These are phyloP conservation scores for Lytechinus variegatus DNA, from an alignment of 35 echinoderm and acorn worm genomes.

Conservation along the genomic window DNA sequence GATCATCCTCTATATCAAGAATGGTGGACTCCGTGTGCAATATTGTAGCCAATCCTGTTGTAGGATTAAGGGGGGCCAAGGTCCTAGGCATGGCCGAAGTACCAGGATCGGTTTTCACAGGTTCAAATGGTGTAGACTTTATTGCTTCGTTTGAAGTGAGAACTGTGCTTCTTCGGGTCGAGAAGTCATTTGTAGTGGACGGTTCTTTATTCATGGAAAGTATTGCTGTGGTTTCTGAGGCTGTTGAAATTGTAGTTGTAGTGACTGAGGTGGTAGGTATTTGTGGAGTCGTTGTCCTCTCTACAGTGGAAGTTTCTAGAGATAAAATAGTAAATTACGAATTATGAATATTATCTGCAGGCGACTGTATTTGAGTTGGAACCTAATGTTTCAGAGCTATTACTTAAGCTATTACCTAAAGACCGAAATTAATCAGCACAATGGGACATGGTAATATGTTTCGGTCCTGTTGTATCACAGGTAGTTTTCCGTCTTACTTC, in stretches of 20 bases:
- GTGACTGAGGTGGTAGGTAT: background rate
- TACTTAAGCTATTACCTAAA: too few relatives aligned
- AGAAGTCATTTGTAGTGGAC: background rate
- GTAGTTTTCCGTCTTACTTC: too few relatives aligned
- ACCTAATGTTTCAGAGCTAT: too few relatives aligned
- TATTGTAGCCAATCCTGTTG: too few relatives aligned
- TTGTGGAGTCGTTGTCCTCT: background rate
- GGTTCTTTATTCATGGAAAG: background rate
- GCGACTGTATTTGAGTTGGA: too few relatives aligned
- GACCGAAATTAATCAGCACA: too few relatives aligned
- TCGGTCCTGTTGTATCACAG: too few relatives aligned
- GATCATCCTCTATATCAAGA: too few relatives aligned
- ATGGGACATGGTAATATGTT: too few relatives aligned
- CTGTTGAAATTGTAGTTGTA: background rate
- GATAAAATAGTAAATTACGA: background rate
- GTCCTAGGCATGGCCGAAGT: background rate
- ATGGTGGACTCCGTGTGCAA: too few relatives aligned
- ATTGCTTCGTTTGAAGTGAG: background rate
- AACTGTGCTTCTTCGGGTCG: background rate
- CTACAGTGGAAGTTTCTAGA: background rate
- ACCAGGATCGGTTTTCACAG: background rate
- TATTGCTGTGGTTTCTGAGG: background rate
- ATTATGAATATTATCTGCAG: too few relatives aligned
- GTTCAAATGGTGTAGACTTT: background rate
- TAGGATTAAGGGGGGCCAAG: background rate